Evolutionary conservation across 2,113 vertebrate species (phyloP), one percentile per base, ranked within the genome.

Genomic region (Nyctereutes procyonoides): DNA sequence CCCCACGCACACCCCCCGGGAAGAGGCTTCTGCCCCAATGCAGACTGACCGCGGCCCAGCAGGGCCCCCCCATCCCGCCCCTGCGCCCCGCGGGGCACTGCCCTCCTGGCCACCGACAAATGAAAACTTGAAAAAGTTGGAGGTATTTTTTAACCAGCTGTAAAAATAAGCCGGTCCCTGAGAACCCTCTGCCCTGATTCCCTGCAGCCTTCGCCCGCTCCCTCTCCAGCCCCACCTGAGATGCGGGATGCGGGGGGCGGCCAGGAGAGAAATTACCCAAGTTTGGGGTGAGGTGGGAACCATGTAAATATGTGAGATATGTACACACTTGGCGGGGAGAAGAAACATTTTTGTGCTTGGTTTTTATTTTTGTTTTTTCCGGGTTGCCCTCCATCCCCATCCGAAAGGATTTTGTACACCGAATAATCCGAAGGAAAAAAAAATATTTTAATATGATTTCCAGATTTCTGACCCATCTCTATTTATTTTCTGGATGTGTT

Each of bases 361-460:
- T 98, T 98, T 98, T 98, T 99, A 99, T 98, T 98, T 99, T 99
- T 99, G 95, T 96, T 96, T 97, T 97, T 97, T 96, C 97, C 95
- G 92, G 95, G 96, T 97, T 96, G 83, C 96, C 96, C 90, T 92
- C 85, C 63, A 30, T 91, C 63, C 96, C 96, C 98, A 98, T 99
- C 99, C 98, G 98, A 98, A 99, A 99, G 99, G 99, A 99, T 99
- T 99, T 99, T 99, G 99, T 99, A 99, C 98, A 99, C 99, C 99
- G 98, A 99, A 99, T 99, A 99, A 99, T 99, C 99, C 97, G 98
- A 99, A 99, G 43, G 43, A 99, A 99, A 99, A 99, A 99, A 99
- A 99, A 99, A 99, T 99, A 99, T 99, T 99, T 99, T 99, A 99
- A 99, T 99, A 99, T 99, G 99, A 99, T 99, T 99, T 99, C 99